Conservation (phyloP, 2,113 vertebrate genomes). For the Podocnemis expansa region DNA sequence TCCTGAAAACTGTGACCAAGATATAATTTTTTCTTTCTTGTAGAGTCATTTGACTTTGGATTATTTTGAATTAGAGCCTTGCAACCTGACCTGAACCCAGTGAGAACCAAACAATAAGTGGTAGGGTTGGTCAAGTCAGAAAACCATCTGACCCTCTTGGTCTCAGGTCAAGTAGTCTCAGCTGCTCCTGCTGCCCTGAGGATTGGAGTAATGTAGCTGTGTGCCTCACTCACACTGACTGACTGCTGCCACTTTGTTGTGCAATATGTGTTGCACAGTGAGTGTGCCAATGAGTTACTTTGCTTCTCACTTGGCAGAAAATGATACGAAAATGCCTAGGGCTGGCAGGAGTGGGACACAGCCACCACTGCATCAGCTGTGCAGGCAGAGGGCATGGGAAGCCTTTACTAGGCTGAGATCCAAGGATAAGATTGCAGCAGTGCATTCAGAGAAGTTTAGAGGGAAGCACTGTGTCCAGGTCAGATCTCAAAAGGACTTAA, state of each 20-base stretch:
- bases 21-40: background rate
- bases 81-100: too few species aligned
- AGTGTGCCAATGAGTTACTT: background rate
- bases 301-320: too few species aligned
- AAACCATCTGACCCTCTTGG: too few species aligned
- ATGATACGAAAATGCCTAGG: background rate
- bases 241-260: background rate
- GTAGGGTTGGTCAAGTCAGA: too few species aligned
- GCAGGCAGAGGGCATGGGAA: background rate
- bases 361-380: background rate
- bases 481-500: background rate
- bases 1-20: background rate
- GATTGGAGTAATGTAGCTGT: too few species aligned
- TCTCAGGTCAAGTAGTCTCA: too few species aligned
- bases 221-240: too few species aligned
- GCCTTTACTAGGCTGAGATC: too few species aligned
- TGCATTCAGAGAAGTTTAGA: background rate
- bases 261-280: background rate
- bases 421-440: background rate
- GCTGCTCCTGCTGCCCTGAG: too few species aligned
- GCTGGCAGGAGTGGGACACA: background rate
- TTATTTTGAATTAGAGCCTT: background rate
- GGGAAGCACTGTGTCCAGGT: background rate
- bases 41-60: background rate
- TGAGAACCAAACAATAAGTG: too few species aligned